These are phyloP conservation scores for Sylvilagus floridanus DNA, from an alignment of 2,797 vertebrate genomes.

Conservation along the genomic window DNA sequence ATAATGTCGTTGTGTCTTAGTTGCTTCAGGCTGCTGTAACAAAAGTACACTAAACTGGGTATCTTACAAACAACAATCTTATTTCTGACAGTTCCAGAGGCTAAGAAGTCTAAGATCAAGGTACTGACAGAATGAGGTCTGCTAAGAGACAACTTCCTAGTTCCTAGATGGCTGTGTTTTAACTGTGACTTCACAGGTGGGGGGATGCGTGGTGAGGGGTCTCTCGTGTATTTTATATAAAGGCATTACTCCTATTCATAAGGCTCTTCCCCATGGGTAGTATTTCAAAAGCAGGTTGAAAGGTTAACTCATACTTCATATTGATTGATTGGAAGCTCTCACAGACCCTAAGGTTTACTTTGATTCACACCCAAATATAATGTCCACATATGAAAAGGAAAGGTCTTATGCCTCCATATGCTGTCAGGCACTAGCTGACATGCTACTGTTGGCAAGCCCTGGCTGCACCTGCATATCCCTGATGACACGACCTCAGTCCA, in stretches of 20 bases:
- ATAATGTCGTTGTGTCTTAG: neutral
- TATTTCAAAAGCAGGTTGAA: neutral
- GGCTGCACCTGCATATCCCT: neutral
- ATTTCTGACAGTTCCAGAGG: neutral
- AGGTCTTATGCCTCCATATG: neutral
- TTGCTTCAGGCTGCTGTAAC: neutral
- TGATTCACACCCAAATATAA: neutral
- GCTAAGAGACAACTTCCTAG: neutral
- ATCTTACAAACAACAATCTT: neutral
- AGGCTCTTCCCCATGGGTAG: neutral
- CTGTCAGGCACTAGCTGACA: too few relatives aligned
- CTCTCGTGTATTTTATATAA: neutral
- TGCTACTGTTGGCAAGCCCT: fast-evolving
- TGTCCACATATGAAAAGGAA: neutral
- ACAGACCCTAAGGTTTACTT: neutral
- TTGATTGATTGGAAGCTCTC: neutral
- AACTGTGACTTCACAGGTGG: neutral
- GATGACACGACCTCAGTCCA: neutral
- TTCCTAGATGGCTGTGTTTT: neutral
- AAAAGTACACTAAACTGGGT: neutral
- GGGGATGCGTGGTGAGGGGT: neutral
- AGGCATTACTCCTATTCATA: neutral
- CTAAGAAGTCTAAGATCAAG: neutral
- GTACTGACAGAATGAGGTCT: neutral
- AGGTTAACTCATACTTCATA: neutral